Base-by-base conservation (phyloP, 2,113 vertebrate genomes). In the Steatornis caripensis region DNA sequence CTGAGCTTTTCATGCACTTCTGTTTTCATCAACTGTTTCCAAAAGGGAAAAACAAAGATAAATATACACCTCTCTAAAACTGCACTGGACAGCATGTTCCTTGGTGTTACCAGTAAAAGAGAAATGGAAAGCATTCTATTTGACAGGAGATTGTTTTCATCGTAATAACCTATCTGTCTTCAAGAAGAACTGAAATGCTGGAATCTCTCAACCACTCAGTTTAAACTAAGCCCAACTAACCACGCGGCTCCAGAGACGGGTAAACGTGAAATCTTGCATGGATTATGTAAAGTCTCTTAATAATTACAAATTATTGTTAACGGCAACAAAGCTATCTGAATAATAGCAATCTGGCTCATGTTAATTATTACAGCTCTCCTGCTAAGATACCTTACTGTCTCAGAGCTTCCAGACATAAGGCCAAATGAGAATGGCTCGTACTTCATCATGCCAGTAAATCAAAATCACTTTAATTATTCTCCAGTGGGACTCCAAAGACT, bases 381-480 rank as follows among this genome's bases (percentile, higher is more conserved):
- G 79, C 91, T 90, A 92, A 88, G 76, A 53, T 91, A 30, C 29
- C 54, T 69, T 18, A 20, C 26, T 48, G 58, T 84, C 72, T 90
- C 62, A 68, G 86, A 87, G 53, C 34, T 87, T 53, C 55, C 43
- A 85, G 90, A 68, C 71, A 61, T 72, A 70, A 95, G 27, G 34
- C 45, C 51, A 71, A 92, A 68, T 4, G 39, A 91, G 45, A 72
- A 65, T 30, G 80, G 21, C 76, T 94, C 6, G 4, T 87, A 45
- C 43, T 93, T 90, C 92, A 83, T 95, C 86, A 83, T 0, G 6
- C 45, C 77, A 88, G 87, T 75, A 93, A 95, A 94, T 93, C 94
- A 96, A 95, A 84, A 91, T 86, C 83, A 55, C 76, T 95, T 91
- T 97, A 95, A 97, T 95, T 95, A 91, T 61, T 84, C 53, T 95